phyloP scores from a whole-genome alignment of 2,797 vertebrate genomes.

The Sebastes variabilis region DNA sequence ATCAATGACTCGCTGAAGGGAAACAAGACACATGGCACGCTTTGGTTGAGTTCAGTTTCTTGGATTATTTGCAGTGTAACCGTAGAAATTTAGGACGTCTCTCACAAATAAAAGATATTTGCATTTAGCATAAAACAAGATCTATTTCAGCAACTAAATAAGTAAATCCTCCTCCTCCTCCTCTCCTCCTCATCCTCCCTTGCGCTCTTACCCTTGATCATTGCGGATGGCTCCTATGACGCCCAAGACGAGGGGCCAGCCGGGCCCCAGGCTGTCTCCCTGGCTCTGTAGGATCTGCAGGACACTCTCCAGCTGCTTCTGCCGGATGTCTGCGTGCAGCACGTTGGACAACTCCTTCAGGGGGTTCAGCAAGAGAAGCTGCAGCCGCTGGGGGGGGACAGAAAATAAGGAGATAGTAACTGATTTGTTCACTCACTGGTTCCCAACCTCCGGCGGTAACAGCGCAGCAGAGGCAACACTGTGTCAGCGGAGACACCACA shows the following conservation, averaged over 20 bases:
- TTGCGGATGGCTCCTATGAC: conserved; percentile 98
- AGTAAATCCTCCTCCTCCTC: neutral
- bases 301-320: conserved; percentile 97
- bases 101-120: neutral
- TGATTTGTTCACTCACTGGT: neutral
- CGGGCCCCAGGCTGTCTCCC: conserved; percentile 95
- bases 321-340: conserved; percentile 94
- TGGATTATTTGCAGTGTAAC: neutral
- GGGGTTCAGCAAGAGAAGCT: conserved; percentile 94
- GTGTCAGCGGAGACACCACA: too few relatives aligned
- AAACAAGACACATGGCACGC: neutral
- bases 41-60: neutral
- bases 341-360: conserved; percentile 95
- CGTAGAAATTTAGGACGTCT: neutral
- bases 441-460: too few relatives aligned
- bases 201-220: conserved; percentile 92
- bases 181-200: neutral
- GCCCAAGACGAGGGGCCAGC: conserved; percentile 96
- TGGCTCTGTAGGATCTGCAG: conserved; percentile 98
- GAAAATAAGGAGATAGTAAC: neutral
- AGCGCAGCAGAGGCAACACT: too few relatives aligned
- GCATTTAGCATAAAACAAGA: neutral
- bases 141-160: neutral
- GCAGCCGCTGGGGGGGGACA: conserved; percentile 87
- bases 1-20: conserved; percentile 92